A percentile compares a stretch with the other conserved stretches of the same genome.
Evolutionary conservation across 2,113 vertebrate species (phyloP).

Genomic region (Erythrocercus mccallii): DNA sequence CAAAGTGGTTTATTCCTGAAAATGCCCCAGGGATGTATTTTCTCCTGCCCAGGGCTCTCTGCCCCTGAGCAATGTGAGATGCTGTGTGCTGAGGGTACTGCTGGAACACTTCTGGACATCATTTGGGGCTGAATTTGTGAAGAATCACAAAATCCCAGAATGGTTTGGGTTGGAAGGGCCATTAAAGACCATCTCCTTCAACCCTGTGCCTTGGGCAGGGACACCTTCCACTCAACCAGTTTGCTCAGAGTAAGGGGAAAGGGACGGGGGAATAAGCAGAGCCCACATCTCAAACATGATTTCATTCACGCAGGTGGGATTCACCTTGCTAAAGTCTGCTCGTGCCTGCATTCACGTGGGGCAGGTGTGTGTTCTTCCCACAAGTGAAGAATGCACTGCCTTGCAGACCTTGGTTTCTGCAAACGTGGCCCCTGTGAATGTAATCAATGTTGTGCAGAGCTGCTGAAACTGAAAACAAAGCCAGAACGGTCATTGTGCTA

Average conservation of each 20-base stretch:
- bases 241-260: background rate
- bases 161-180: background rate
- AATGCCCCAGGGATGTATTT: background rate
- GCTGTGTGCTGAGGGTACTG: background rate
- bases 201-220: background rate
- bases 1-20: background rate
- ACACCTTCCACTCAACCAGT: background rate
- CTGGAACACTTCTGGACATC: background rate
- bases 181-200: background rate
- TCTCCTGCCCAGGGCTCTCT: background rate
- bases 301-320: background rate
- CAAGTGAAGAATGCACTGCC: background rate
- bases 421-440: constrained; percentile 24
- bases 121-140: background rate
- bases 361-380: background rate
- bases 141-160: background rate
- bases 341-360: accelerated
- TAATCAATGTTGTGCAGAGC: constrained; percentile 42
- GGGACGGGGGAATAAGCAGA: background rate
- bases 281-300: accelerated
- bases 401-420: constrained; percentile 7
- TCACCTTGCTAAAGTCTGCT: background rate
- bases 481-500: constrained; percentile 52
- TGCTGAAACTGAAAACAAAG: constrained; percentile 45
- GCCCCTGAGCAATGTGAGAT: background rate